Evolutionary conservation across 2,797 vertebrate genomes (phyloP), one percentile per base, ranked within the genome.

Genomic region (Echeneis naucrates): DNA sequence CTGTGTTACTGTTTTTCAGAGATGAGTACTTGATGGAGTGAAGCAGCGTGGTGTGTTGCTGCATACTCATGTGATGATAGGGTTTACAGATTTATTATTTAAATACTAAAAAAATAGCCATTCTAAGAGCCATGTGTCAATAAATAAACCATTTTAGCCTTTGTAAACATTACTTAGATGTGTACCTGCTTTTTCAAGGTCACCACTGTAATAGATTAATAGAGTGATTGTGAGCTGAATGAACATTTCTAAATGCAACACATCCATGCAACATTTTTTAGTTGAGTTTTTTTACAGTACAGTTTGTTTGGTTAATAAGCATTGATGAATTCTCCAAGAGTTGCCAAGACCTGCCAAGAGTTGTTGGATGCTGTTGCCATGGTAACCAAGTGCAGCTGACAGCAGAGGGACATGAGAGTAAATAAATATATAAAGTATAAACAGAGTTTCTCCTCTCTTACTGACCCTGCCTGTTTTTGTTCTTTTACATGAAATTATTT

Each of bases 71-170:
- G 12, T 30, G 77, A 75, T 75, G 67, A 40, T 12, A 33, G 66
- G 80, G 76, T 82, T 87, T 87, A 75, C 67, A 55, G 38, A 66
- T 82, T 14, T 82, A 42, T 72, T 82, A 58, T 81, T 78, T 80
- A 75, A 77, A 65, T 61, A 55, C 10, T 76, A 68, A 71, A 74
- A 37, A 84, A 59, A 64, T 77, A 87, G 83, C 83, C 82, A 87
- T 87, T 87, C 70, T 70, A 79, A 82, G 80, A 91, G 85, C 82
- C 87, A 86, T 79, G 86, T 90, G 88, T 87, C 88, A 81, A 87
- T 80, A 86, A 88, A 88, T 73, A n/a, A n/a, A 81, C 86, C 89
- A 87, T 92, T 83, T 88, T 87, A 93, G 89, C 89, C 88, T 89
- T 89, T 76, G 74, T 82, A 71, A 87, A 53, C 53, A 48, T 79